Percentiles rank a stretch among this genome's conserved stretches.
Evolutionary conservation across 2,797 vertebrate genomes (phyloP).

Genomic region (Synaphobranchus kaupii): DNA sequence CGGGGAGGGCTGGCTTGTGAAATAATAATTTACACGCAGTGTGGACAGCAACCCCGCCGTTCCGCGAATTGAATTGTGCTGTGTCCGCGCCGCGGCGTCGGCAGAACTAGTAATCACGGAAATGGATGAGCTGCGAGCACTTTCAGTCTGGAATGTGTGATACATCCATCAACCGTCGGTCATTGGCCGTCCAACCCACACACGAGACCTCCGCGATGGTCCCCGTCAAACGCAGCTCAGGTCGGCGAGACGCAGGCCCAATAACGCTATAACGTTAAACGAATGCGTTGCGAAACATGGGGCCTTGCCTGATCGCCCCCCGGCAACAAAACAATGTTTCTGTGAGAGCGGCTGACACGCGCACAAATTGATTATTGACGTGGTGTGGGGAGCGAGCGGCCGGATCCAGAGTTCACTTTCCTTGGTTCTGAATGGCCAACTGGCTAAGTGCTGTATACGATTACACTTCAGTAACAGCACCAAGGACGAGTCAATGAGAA

Average conservation of each 20-base stretch:
- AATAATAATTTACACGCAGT: not conserved
- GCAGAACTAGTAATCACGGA: not conserved
- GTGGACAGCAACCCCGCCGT: not conserved
- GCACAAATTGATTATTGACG: not conserved
- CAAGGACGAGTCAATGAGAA: slow-evolving; percentile 15
- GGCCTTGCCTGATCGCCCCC: not conserved
- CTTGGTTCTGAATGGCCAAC: slow-evolving; percentile 38
- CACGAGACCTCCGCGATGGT: not conserved
- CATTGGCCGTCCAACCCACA: not conserved
- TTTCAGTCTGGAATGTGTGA: not conserved
- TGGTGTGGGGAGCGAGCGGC: not conserved
- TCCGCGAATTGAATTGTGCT: not conserved
- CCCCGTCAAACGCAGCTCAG: not conserved
- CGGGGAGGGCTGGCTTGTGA: not conserved
- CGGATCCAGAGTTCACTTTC: not conserved
- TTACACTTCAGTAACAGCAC: slow-evolving; percentile 36
- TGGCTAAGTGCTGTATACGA: slow-evolving; percentile 73
- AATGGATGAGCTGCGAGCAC: not conserved
- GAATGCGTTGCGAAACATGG: not conserved
- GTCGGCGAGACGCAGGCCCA: not conserved
- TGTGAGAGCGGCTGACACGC: not conserved
- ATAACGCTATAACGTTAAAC: not conserved
- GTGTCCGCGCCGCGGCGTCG: not conserved
- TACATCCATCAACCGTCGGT: not conserved
- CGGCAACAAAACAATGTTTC: too few relatives aligned